Evolutionary conservation across 92 coral and sea anemone genomes (phyloP).

Genomic region (Porites cylindrica): DNA sequence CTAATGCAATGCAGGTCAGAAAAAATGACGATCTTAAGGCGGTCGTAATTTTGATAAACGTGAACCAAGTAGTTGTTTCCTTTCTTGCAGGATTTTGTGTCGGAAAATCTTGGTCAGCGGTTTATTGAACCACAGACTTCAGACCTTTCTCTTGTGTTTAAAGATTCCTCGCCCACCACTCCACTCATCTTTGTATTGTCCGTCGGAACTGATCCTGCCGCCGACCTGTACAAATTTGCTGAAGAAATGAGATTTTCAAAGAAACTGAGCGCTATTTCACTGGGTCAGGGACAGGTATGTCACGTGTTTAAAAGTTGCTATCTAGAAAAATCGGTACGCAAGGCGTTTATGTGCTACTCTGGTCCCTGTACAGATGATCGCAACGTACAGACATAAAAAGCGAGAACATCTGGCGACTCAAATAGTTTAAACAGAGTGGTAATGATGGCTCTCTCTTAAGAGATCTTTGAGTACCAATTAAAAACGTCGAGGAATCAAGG

Average conservation of each 20-base stretch:
- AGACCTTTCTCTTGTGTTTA: conserved; percentile 95
- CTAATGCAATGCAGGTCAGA: conserved; percentile 97
- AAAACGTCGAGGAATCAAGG: too few species aligned
- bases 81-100: conserved; percentile 82
- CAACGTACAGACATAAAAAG: too few species aligned
- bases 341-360: too few species aligned
- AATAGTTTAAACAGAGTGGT: too few species aligned
- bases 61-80: neutral
- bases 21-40: neutral
- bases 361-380: too few species aligned
- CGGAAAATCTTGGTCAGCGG: conserved; percentile 95
- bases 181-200: conserved; percentile 97
- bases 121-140: conserved; percentile 99
- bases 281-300: conserved; percentile 98
- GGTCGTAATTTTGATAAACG: neutral
- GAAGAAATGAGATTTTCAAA: conserved; percentile 99
- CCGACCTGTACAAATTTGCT: conserved; percentile 98
- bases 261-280: conserved; percentile 95
- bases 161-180: conserved; percentile 94
- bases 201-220: conserved; percentile 99
- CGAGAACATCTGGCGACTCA: too few species aligned
- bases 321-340: neutral
- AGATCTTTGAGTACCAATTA: too few species aligned
- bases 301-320: neutral
- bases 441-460: too few species aligned